Conservation (phyloP, 1,140 invertebrate genomes). For the Sitobion miscanthi region DNA sequence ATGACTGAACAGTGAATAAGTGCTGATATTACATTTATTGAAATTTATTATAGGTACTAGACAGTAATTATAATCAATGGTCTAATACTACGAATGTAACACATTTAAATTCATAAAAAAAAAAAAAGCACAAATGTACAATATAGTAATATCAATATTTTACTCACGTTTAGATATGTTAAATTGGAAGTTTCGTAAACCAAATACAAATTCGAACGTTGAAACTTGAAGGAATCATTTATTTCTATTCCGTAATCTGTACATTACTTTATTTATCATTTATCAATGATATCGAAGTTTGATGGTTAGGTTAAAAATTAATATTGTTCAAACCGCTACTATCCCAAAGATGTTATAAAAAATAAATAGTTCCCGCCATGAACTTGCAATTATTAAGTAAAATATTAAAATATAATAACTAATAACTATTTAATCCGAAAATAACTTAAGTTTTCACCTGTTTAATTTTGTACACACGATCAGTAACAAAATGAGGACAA, state of each 20-base stretch:
- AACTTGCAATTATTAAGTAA: background rate
- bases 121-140: background rate
- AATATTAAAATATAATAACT: background rate
- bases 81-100: background rate
- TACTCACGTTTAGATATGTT: background rate
- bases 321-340: background rate
- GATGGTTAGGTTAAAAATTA: constrained; percentile 22
- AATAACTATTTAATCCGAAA: too few relatives aligned
- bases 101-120: background rate
- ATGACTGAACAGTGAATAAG: background rate
- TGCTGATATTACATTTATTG: background rate
- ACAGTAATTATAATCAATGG: background rate
- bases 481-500: too few relatives aligned
- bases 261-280: background rate
- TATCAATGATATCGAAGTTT: background rate
- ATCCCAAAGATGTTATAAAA: background rate
- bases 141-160: background rate
- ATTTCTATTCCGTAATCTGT: background rate
- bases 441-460: too few relatives aligned
- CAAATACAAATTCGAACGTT: too few relatives aligned
- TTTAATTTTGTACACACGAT: too few relatives aligned
- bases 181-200: too few relatives aligned
- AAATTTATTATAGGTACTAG: background rate
- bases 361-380: background rate
- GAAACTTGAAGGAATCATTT: background rate